These are phyloP conservation scores for Fragum sueziense DNA, from an alignment of 2,888 invertebrate species.

Conservation along the genomic window DNA sequence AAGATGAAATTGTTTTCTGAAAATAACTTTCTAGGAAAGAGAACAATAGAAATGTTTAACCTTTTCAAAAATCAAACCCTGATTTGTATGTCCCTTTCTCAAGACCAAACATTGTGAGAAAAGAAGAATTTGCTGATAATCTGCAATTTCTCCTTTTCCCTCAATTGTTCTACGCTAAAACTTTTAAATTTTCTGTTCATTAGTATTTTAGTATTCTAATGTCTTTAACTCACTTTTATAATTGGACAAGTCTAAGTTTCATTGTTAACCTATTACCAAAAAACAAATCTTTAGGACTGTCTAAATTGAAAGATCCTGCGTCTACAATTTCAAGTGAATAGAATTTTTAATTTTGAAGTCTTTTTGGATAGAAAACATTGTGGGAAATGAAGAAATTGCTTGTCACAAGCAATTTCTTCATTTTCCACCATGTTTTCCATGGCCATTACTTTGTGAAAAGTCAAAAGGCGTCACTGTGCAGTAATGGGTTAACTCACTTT, in stretches of 20 bases:
- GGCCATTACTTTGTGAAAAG: no score
- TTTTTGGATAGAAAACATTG: background rate
- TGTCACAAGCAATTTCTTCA: no score
- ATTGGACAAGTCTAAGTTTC: background rate
- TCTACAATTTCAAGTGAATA: no score
- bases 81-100: background rate
- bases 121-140: background rate
- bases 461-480: background rate
- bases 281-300: no score
- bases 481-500: background rate
- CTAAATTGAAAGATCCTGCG: no score
- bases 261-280: background rate
- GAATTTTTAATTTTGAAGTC: background rate
- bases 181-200: no score
- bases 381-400: background rate
- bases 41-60: background rate
- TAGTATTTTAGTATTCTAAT: no score
- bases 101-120: background rate
- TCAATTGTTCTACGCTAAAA: background rate
- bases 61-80: background rate
- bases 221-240: no score
- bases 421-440: no score
- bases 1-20: background rate
- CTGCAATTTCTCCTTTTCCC: background rate
- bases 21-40: no score